A percentile compares a stretch with the other conserved stretches of the same genome.
These are phyloP conservation scores for Drosophila demipolita DNA, from an alignment of 2,888 invertebrate species.

Conservation along the genomic window DNA sequence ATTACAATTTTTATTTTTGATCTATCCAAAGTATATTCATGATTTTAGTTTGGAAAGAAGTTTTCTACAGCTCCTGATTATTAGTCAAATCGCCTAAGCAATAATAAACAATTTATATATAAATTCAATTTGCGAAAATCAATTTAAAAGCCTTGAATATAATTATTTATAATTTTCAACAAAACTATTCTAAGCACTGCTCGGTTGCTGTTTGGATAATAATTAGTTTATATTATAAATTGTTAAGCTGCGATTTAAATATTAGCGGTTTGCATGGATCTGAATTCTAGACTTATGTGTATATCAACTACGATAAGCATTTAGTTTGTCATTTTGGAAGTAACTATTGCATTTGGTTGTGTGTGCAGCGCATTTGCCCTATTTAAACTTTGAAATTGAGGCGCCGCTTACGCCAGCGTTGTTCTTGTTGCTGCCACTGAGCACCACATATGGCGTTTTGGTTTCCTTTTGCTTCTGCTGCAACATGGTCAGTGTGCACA, in stretches of 20 bases:
- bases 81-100: not conserved
- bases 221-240: constrained; percentile 8
- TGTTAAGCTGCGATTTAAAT: constrained; percentile 14
- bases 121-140: not conserved
- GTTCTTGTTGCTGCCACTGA: constrained; percentile 94
- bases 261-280: constrained; percentile 18
- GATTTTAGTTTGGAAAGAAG: not conserved
- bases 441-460: constrained; percentile 95
- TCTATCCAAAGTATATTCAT: not conserved
- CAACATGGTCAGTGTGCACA: constrained; percentile 96
- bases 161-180: not conserved
- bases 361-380: constrained; percentile 38
- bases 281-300: constrained; percentile 46
- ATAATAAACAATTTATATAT: not conserved
- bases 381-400: constrained; percentile 84
- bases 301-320: constrained; percentile 48
- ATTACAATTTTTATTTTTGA: constrained; percentile 3
- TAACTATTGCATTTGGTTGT: constrained; percentile 76
- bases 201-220: not conserved
- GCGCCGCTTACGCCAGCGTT: constrained; percentile 76
- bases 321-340: constrained; percentile 62
- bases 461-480: constrained; percentile 98
- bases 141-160: not conserved
- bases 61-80: not conserved
- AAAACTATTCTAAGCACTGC: not conserved